Evolutionary conservation across 2,888 invertebrate genomes (phyloP), one percentile per base, ranked within the genome.

Genomic region (Stenolophus ochropezus): DNA sequence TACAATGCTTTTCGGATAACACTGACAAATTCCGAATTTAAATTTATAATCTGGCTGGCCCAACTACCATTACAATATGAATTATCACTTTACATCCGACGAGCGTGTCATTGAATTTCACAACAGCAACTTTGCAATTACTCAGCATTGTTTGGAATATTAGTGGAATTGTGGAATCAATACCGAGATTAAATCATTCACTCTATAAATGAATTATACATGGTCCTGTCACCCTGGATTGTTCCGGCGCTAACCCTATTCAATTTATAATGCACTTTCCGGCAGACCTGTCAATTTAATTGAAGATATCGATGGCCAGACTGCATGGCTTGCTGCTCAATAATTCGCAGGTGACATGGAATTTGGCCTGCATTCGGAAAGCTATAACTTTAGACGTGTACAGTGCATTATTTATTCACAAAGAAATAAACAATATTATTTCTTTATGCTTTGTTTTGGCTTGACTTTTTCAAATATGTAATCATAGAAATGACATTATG

Each of bases 241-340:
- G 18, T 20, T 20, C 61, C 20, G 14, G n/a, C 23, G 25, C 61
- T 25, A 61, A 61, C 27, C 23, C 27, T 16, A 23, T 61, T 61
- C 23, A 25, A 27, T 61, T 25, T 61, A 14, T 14, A 61, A 61
- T 23, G 27, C 61, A 61, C 14, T 61, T 23, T 16, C 61, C 61
- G 61, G 27, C n/a, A 61, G 25, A 23, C 21, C 61, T 61, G 61
- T 61, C 61, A 27, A 61, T 61, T 25, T 27, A 61, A 61, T 61
- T 21, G 61, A 27, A 23, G 61, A 61, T 61, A 61, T 61, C 20
- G 56, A 56, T 56, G 56, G 20, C 56, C 21, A 56, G 56, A 21
- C 56, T n/a, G 20, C 3, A 20, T 42, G 11, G 33, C 6, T 4
- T 42, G 4, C 33, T 56, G 20, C 11, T 56, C 21, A 56, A 56